Conservation (phyloP, 2,888 invertebrate genomes). For the Sisyra terminalis region DNA sequence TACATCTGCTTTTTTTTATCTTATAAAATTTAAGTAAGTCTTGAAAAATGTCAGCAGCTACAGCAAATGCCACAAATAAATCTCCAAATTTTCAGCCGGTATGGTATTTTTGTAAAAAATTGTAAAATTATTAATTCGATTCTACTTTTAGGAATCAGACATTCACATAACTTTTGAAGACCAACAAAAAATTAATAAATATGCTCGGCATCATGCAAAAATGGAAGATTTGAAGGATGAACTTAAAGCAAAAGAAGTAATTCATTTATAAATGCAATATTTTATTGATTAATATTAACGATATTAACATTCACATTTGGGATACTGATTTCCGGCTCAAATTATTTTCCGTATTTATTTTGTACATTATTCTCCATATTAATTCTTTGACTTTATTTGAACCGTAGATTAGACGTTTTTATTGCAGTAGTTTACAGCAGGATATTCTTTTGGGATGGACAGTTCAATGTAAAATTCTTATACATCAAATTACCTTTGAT, state of each 20-base stretch:
- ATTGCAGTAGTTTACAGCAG: no score
- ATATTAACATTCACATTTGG: no score
- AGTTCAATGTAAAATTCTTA: no score
- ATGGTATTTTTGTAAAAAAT: no score
- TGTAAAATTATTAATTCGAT: constrained; percentile 6
- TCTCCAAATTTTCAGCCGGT: constrained; percentile 60
- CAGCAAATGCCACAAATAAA: constrained; percentile 5
- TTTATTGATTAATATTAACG: no score
- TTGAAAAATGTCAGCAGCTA: constrained; percentile 2
- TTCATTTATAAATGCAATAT: background rate
- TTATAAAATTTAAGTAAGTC: no score
- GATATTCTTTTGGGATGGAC: no score
- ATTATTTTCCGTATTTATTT: constrained; percentile 1
- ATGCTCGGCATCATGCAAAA: constrained; percentile 85
- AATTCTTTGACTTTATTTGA: constrained; percentile 7
- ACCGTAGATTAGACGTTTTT: constrained; percentile 1
- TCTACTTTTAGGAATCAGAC: constrained; percentile 54
- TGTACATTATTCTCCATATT: constrained; percentile 13
- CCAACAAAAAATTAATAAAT: constrained; percentile 94
- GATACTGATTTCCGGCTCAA: background rate
- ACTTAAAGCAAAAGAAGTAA: constrained; percentile 60
- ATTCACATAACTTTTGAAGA: constrained; percentile 92
- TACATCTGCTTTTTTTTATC: no score
- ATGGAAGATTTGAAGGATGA: constrained; percentile 83
- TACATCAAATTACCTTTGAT: no score